These are phyloP conservation scores for Micromussa lordhowensis DNA, from an alignment of 92 coral and sea anemone genomes.

Conservation along the genomic window DNA sequence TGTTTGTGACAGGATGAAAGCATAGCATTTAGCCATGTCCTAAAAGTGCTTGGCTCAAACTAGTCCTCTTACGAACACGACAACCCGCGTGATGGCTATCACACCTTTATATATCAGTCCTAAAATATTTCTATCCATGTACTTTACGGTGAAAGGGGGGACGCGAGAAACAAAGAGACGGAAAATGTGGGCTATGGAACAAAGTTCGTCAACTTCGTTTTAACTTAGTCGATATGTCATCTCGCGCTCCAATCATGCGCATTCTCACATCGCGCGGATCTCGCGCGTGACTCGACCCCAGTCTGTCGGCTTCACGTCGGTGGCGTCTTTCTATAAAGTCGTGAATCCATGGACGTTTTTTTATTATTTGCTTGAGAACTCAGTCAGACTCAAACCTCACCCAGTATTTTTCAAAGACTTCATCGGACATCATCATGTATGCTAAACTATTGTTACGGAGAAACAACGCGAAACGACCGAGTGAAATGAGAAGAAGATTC, in stretches of 20 bases:
- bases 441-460: conserved; percentile 28
- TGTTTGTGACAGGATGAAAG: not conserved
- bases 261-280: not conserved
- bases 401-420: not conserved
- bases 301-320: not conserved
- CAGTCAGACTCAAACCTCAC: not conserved
- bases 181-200: not conserved
- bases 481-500: not conserved
- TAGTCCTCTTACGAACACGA: not conserved
- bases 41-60: not conserved
- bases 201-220: not conserved
- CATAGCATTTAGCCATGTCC: not conserved
- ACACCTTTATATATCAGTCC: not conserved
- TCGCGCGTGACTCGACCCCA: conserved; percentile 7
- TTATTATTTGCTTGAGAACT: not conserved
- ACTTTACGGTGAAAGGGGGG: not conserved
- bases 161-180: not conserved
- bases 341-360: conserved; percentile 28
- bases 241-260: conserved; percentile 12
- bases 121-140: not conserved
- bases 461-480: conserved; percentile 18
- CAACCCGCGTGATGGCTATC: not conserved
- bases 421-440: not conserved
- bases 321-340: conserved; percentile 2
- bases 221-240: not conserved